Evolutionary conservation across 2,113 vertebrate species (phyloP), one percentile per base, ranked within the genome.

Genomic region (Baryphthengus martii): DNA sequence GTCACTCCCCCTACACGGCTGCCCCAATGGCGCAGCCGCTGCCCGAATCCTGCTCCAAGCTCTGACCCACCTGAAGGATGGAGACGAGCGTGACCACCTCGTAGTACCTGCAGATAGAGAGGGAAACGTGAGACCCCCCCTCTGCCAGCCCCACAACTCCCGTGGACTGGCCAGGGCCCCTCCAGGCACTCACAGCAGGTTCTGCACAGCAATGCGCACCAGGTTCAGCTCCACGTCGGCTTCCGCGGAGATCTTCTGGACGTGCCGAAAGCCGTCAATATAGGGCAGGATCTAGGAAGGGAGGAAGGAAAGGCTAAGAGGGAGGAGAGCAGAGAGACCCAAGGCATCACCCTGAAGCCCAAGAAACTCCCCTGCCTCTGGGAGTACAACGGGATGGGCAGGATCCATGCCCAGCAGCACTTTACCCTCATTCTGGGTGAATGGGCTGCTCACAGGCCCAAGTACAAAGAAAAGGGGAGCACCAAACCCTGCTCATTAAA

Each of bases 211-310:
- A 4, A 99, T 99, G 95, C 99, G 99, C 96, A 99, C 99, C 59
- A 99, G 97, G 95, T 99, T 99, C 90, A 99, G 98, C 96, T 99
- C 99, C 72, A 99, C 99, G 0, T 99, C 99, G 0, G 99, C 99
- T 94, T 99, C 99, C 0, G 99, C 99, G 0, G 99, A 99, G 83
- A 99, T 99, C 96, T 99, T 99, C 95, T 99, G 99, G 66, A 99
- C 98, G 0, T 99, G 99, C 59, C 99, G 98, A 94, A 99, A 99
- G 33, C 99, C 99, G 33, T 99, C 99, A 0, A 99, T 99, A 85
- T 99, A 99, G 15, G 99, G 98, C 77, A 99, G 96, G 94, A 99
- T 99, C 99, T 99, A 97, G 37, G 68, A 75, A 40, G 20, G 21
- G 37, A 78, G n/a, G 31, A 62, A 24, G 42, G 3, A 17, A 63